A percentile compares a stretch with the other conserved stretches of the same genome.
These are phyloP conservation scores for Lagopus muta DNA, from an alignment of 2,113 vertebrate genomes.

Conservation along the genomic window DNA sequence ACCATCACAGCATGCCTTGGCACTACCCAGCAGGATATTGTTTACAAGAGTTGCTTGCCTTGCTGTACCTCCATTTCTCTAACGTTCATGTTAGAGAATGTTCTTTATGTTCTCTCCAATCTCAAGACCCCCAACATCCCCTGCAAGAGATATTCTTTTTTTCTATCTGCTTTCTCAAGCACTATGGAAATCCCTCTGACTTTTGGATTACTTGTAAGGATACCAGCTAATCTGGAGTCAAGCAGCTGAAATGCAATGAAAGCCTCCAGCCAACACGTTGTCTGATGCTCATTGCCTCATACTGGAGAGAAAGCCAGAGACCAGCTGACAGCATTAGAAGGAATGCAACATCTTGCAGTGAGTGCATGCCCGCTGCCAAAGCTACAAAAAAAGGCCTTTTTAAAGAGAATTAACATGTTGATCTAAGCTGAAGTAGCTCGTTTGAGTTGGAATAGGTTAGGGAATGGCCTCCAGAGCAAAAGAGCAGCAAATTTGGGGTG, in stretches of 20 bases:
- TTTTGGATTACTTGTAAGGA: not conserved
- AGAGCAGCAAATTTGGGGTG: not conserved
- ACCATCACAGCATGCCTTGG: not conserved
- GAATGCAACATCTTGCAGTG: fast-evolving
- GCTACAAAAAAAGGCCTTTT: not conserved
- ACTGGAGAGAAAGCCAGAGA: not conserved
- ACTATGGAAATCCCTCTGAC: not conserved
- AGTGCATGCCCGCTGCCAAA: not conserved
- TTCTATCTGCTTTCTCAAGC: not conserved
- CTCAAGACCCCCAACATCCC: not conserved
- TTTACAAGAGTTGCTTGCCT: not conserved
- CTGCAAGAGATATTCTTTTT: not conserved
- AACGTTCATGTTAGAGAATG: fast-evolving
- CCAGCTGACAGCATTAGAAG: not conserved
- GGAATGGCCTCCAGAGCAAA: not conserved
- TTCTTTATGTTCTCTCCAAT: not conserved
- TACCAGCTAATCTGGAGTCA: not conserved
- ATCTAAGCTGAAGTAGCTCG: not conserved
- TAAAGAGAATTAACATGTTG: not conserved
- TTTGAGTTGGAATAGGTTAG: not conserved
- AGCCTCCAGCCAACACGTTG: not conserved
- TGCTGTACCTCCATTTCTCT: not conserved
- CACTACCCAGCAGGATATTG: not conserved
- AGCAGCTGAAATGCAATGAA: not conserved
- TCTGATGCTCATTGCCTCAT: not conserved